A percentile compares a stretch with the other conserved stretches of the same genome.
Conservation (phyloP, 2,888 invertebrate genomes). For the Lucinisca nassula region DNA sequence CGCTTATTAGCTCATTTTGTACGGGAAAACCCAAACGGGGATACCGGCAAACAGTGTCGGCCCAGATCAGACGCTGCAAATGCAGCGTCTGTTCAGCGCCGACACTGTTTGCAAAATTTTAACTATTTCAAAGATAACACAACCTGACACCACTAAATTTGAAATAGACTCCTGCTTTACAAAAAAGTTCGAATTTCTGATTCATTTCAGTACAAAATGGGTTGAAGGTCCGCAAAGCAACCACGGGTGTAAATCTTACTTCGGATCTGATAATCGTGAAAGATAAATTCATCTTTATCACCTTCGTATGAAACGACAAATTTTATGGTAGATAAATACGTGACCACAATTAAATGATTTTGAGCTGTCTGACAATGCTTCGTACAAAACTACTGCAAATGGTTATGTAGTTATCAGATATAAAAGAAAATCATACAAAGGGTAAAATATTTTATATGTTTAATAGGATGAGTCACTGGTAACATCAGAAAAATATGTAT, state of each 20-base stretch:
- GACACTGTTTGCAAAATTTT: too few relatives aligned
- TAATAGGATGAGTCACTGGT: neutral
- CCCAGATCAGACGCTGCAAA: too few relatives aligned
- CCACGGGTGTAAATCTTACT: neutral
- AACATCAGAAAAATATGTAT: neutral
- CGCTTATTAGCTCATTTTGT: too few relatives aligned
- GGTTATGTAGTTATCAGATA: neutral
- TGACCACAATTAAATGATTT: neutral
- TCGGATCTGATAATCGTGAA: neutral
- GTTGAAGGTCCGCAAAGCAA: neutral
- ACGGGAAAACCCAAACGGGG: too few relatives aligned
- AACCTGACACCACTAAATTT: too few relatives aligned
- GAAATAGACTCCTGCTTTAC: too few relatives aligned
- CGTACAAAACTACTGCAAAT: constrained; percentile 9
- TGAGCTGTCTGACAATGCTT: neutral
- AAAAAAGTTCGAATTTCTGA: too few relatives aligned
- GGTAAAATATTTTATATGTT: constrained; percentile 9
- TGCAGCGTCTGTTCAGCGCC: too few relatives aligned
- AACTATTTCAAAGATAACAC: too few relatives aligned
- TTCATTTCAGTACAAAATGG: too few relatives aligned
- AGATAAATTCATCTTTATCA: neutral
- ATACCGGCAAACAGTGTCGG: too few relatives aligned
- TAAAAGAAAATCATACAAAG: neutral
- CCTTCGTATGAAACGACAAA: neutral
- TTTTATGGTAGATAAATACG: neutral